Conservation (phyloP, 2,797 vertebrate genomes). For the Sebastes kiyomatsui region DNA sequence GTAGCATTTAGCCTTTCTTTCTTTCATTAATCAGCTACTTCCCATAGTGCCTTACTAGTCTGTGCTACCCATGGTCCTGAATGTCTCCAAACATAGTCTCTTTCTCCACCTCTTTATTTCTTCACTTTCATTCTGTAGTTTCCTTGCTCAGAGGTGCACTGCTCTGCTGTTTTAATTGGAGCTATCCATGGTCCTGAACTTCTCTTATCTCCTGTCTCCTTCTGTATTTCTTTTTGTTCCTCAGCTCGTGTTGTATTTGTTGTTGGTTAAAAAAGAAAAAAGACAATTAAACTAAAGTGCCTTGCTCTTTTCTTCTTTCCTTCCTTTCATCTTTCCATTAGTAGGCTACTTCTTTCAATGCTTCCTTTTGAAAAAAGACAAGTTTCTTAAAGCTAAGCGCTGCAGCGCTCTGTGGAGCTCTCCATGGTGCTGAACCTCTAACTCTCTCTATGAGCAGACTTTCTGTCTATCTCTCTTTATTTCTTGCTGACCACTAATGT, state of each 20-base stretch:
- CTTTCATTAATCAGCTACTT: neutral
- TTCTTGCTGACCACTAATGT: neutral
- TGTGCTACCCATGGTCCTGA: neutral
- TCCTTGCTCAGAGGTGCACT: neutral
- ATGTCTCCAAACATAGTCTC: neutral
- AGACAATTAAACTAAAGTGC: neutral
- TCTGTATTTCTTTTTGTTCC: neutral
- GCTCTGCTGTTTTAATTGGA: neutral
- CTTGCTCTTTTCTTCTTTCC: neutral
- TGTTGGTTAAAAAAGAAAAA: neutral
- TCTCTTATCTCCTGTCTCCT: neutral
- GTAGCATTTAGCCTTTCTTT: neutral
- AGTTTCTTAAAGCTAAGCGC: too few relatives aligned
- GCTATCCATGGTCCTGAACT: slow-evolving; percentile 36
- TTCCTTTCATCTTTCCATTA: neutral
- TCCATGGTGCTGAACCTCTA: slow-evolving; percentile 34
- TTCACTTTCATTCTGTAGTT: neutral
- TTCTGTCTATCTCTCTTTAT: neutral
- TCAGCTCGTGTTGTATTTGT: neutral
- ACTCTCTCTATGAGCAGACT: neutral
- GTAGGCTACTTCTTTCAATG: neutral
- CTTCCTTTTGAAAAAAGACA: neutral
- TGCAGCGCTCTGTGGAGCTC: slow-evolving; percentile 27
- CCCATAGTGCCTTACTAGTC: neutral
- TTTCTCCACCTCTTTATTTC: neutral